These are phyloP conservation scores for Platysternon megacephalum DNA, from an alignment of 2,113 vertebrate genomes.

Conservation along the genomic window DNA sequence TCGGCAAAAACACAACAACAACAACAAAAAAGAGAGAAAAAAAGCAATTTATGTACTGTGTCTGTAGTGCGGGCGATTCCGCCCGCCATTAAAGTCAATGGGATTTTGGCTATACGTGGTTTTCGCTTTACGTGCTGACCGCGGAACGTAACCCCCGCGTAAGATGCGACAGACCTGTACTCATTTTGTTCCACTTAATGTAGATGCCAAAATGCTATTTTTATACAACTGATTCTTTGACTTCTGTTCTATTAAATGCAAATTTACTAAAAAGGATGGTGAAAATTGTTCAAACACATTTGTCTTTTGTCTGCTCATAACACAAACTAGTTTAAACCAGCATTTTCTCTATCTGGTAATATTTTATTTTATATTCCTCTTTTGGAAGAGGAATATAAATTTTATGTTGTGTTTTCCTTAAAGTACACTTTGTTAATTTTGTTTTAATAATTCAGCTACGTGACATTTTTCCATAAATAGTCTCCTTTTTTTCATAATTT, in stretches of 20 bases:
- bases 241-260: constrained; percentile 3
- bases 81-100: too few relatives aligned
- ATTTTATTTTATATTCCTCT: not conserved
- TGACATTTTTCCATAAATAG: not conserved
- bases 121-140: too few relatives aligned
- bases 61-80: too few relatives aligned
- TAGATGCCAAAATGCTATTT: not conserved
- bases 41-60: too few relatives aligned
- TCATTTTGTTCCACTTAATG: not conserved
- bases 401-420: not conserved
- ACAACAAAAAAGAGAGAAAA: too few relatives aligned
- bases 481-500: not conserved
- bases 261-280: not conserved
- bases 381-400: not conserved
- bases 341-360: not conserved
- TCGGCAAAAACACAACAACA: too few relatives aligned
- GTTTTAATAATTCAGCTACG: not conserved
- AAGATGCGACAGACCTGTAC: too few relatives aligned
- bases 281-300: not conserved
- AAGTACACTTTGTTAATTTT: not conserved
- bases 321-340: not conserved
- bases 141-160: too few relatives aligned
- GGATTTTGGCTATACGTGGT: too few relatives aligned
- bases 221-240: not conserved
- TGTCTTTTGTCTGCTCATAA: not conserved